Evolutionary conservation across 2,797 vertebrate species (phyloP), one percentile per base, ranked within the genome.

Genomic region (Coreius guichenoti): DNA sequence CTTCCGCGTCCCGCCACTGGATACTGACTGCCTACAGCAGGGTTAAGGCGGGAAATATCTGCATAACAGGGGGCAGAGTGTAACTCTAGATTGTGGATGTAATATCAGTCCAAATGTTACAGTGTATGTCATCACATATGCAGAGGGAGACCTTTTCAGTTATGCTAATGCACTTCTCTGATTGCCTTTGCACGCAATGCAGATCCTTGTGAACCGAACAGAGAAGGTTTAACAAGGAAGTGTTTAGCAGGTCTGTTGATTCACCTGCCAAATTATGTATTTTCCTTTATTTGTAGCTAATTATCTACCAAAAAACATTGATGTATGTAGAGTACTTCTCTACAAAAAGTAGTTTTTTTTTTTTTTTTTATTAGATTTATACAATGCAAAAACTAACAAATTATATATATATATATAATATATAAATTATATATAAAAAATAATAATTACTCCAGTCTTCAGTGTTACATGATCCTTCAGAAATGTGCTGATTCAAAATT

Each of bases 31-130:
- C 29, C 54, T 83, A 67, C 51, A 87, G 61, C 29, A 26, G 12
- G 13, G 76, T 23, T 47, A 31, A 68, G 76, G 58, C 47, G 68
- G 63, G 49, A 70, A 51, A n/a, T 51, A 80, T 78, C 45, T 45
- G 17, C 73, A 81, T 54, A 81, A 77, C 81, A 80, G 61, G n/a
- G 8, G 83, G 29, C 67, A 12, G 21, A 73, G 26, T 39, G 86
- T 85, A 87, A 89, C 81, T 80, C 47, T 70, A 86, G 81, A 86
- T 69, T 81, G 63, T 83, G 81, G 87, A 88, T 88, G 87, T 83
- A 88, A 88, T 88, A 86, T 86, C 87, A 86, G n/a, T 86, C 80
- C 70, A 86, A 86, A 86, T 83, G 87, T 88, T 86, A 83, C 70
- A 61, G 80, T 83, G 43, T 76, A 58, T 83, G 84, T 80, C 87